Percentiles rank a stretch among this genome's conserved stretches.
phyloP scores from a whole-genome alignment of 1,140 invertebrate species.

The Leptopilina clavipes region DNA sequence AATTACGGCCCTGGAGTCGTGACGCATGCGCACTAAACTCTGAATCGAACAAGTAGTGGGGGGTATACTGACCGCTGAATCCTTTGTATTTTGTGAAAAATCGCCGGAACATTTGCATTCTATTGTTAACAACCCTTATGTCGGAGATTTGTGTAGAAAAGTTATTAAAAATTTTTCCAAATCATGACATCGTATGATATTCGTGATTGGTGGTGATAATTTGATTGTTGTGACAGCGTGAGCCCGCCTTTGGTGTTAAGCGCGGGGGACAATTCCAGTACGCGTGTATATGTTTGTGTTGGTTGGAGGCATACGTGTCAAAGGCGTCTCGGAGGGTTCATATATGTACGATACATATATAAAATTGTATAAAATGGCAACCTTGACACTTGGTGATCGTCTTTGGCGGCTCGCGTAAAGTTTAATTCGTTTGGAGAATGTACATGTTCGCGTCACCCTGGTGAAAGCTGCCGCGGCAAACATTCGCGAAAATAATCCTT shows the following conservation, averaged over 20 bases:
- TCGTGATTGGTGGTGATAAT: slow-evolving; percentile 50
- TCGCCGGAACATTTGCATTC: slow-evolving; percentile 33
- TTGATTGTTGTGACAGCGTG: slow-evolving; percentile 65
- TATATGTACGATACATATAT: slow-evolving; percentile 37
- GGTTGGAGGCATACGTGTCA: slow-evolving; percentile 43
- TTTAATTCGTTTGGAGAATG: not conserved
- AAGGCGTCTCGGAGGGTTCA: slow-evolving; percentile 19
- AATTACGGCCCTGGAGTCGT: slow-evolving; percentile 53
- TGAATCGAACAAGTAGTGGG: slow-evolving; percentile 66
- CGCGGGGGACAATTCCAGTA: slow-evolving; percentile 36
- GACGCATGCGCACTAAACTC: slow-evolving; percentile 57
- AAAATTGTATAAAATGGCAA: slow-evolving; percentile 67
- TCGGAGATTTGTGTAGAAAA: slow-evolving; percentile 33
- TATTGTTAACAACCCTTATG: not conserved
- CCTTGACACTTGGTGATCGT: slow-evolving; percentile 70
- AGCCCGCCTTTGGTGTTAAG: slow-evolving; percentile 39
- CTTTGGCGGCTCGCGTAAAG: slow-evolving; percentile 56
- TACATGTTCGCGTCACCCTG: slow-evolving; percentile 35
- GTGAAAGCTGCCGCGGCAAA: slow-evolving; percentile 47
- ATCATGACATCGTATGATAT: slow-evolving; percentile 53
- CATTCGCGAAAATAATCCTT: slow-evolving; percentile 44
- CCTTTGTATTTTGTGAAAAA: slow-evolving; percentile 61
- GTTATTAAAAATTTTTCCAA: slow-evolving; percentile 26
- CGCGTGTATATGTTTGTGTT: slow-evolving; percentile 39
- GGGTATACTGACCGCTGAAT: slow-evolving; percentile 61